Base-by-base conservation (phyloP, 1,140 invertebrate genomes). In the Diachasmimorpha longicaudata region DNA sequence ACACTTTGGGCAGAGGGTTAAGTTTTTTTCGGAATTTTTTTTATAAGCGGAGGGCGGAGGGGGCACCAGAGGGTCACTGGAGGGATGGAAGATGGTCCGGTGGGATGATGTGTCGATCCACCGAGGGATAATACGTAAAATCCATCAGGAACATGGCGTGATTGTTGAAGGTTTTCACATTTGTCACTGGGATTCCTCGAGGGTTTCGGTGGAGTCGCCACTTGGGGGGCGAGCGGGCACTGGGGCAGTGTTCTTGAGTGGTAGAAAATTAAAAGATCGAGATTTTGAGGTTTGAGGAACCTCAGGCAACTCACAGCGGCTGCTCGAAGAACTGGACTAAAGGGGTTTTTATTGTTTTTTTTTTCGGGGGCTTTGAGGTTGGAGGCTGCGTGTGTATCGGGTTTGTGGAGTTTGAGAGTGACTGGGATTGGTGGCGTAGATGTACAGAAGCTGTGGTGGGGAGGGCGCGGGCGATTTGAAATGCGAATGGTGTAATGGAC, bases 281-380 rank as follows among this genome's bases (percentile, higher is more conserved):
- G 52, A 58, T 19, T 19, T 58, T 58, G 52, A 10, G n/a, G n/a
- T 25, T 63, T 63, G 9, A 19, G 58, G 58, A 63, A 23, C 58
- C 58, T 23, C 58, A 4, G 23, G 58, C 23, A 23, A 14, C 58
- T 23, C 21, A 63, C 58, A 23, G 23, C 58, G 21, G 21, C 58
- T 63, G 52, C 58, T 63, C 58, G 21, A 63, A n/a, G 58, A 63
- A 63, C 58, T 63, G 58, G 58, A 63, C 58, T 63, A 16, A 58
- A 21, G 52, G 52, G 58, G 1, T 63, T 63, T 63, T 63, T 63
- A 63, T 63, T 63, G 58, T 63, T 63, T 63, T 63, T 58, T 58
- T 63, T 63, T 63, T 70, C 44, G 67, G 39, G 37, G 6, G 31
- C 31, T 44, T 16, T 42, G 37, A 19, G 21, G 69, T 72, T 58